Conservation (phyloP, 1,140 invertebrate species). For the Penaeus indicus region DNA sequence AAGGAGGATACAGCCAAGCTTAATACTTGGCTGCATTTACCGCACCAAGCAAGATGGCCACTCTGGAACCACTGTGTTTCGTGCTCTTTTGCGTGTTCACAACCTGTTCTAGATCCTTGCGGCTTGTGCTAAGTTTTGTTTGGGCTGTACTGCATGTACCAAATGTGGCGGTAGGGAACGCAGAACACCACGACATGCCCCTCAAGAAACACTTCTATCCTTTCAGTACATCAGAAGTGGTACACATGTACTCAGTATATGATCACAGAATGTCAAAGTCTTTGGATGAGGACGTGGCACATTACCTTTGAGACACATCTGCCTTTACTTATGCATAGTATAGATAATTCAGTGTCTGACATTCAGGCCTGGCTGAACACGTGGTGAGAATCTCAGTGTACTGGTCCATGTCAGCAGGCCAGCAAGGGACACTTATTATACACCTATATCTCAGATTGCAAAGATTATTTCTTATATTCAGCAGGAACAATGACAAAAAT, state of each 20-base stretch:
- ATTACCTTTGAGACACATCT: slow-evolving; percentile 72
- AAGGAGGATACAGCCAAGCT: slow-evolving; percentile 70
- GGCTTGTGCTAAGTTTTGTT: slow-evolving; percentile 89
- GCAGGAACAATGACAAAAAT: slow-evolving; percentile 52
- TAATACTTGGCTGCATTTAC: slow-evolving; percentile 87
- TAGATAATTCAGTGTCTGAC: slow-evolving; percentile 74
- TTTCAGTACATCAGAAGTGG: slow-evolving; percentile 53
- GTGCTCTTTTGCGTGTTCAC: slow-evolving; percentile 73
- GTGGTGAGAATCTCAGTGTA: slow-evolving; percentile 19
- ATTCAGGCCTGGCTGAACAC: slow-evolving; percentile 54
- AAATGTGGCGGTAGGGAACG: slow-evolving; percentile 94
- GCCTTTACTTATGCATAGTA: slow-evolving; percentile 79
- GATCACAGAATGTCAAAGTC: slow-evolving; percentile 54
- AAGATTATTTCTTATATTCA: slow-evolving; percentile 72
- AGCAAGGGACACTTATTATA: slow-evolving; percentile 73
- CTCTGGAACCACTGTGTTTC: slow-evolving; percentile 82
- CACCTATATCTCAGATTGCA: slow-evolving; percentile 78
- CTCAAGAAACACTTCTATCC: slow-evolving; percentile 79
- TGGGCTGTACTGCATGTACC: slow-evolving; percentile 89
- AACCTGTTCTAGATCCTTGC: slow-evolving; percentile 76
- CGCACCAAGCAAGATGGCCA: slow-evolving; percentile 91
- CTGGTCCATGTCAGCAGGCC: slow-evolving; percentile 25
- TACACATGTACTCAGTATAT: slow-evolving; percentile 60
- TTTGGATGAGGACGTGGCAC: slow-evolving; percentile 21
- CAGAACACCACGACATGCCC: slow-evolving; percentile 78